Evolutionary conservation across 2,888 invertebrate genomes (phyloP).

Genomic region (Chrysotoxum bicinctum): DNA sequence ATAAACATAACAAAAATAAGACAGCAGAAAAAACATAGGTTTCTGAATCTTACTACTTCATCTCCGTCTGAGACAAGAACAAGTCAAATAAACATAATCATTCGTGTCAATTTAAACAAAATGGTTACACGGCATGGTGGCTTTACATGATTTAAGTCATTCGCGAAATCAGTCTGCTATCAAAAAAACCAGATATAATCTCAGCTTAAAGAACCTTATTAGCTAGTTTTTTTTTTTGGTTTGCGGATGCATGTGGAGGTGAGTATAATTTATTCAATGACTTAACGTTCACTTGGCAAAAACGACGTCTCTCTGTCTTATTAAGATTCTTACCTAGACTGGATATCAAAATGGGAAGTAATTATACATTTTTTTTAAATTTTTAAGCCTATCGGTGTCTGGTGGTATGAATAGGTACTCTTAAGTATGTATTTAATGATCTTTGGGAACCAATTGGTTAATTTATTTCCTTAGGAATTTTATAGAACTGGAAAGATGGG

Average conservation of each 20-base stretch:
- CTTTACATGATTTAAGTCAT: background rate
- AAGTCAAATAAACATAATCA: slow-evolving; percentile 6
- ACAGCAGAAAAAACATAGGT: background rate
- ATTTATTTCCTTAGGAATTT: background rate
- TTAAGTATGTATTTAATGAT: no score
- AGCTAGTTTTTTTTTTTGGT: background rate
- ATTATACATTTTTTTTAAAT: background rate
- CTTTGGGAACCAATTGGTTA: background rate
- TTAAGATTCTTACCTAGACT: slow-evolving; percentile 6
- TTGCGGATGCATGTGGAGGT: background rate
- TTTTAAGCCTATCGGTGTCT: background rate
- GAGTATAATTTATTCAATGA: background rate
- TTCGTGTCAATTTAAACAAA: slow-evolving; percentile 8
- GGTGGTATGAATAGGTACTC: background rate
- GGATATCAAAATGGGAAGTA: slow-evolving; percentile 4
- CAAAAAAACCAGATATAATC: slow-evolving; percentile 4
- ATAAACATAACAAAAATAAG: background rate
- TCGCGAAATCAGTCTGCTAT: background rate
- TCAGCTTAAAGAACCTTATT: slow-evolving; percentile 8
- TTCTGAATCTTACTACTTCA: background rate
- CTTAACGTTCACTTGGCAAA: background rate
- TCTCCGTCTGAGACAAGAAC: background rate
- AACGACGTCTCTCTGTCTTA: slow-evolving; percentile 5
- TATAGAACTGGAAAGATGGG: background rate
- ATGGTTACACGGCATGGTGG: background rate